A percentile compares a stretch with the other conserved stretches of the same genome.
Conservation (phyloP, 2,113 vertebrate species). For the Stigmatopora nigra region DNA sequence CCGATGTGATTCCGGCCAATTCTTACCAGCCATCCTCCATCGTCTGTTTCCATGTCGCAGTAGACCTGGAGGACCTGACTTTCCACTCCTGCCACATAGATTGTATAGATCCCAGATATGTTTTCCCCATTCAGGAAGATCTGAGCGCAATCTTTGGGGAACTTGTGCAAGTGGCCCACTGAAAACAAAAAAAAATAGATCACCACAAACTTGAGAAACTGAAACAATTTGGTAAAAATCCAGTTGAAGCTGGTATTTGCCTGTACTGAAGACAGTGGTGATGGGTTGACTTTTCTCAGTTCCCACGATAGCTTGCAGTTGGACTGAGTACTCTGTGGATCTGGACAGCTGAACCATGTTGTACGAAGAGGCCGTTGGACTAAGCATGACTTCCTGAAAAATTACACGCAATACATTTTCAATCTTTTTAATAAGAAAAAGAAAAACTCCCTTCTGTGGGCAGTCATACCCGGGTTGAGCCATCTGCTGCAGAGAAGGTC, state of each 20-base stretch:
- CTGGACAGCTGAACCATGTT: constrained; percentile 74
- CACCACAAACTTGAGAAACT: background rate
- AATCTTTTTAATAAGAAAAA: background rate
- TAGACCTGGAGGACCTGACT: constrained; percentile 78
- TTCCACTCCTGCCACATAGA: constrained; percentile 79
- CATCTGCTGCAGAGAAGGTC: constrained; percentile 76
- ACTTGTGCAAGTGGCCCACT: constrained; percentile 72
- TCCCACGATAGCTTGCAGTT: constrained; percentile 73
- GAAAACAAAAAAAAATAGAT: constrained; percentile 6
- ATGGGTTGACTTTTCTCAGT: constrained; percentile 69
- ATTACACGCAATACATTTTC: background rate
- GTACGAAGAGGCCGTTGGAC: constrained; percentile 77
- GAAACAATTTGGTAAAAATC: background rate
- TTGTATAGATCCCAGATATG: constrained; percentile 78
- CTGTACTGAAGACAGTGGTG: constrained; percentile 75
- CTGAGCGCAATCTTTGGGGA: constrained; percentile 85
- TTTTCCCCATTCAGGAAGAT: constrained; percentile 83
- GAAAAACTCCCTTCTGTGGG: background rate
- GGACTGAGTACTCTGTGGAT: constrained; percentile 76
- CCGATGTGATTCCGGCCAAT: constrained; percentile 1
- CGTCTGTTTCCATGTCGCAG: constrained; percentile 91
- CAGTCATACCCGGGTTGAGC: constrained; percentile 72
- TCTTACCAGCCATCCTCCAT: constrained; percentile 89
- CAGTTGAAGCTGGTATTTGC: constrained; percentile 60
- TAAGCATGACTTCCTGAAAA: constrained; percentile 76